Percentiles rank a stretch among this genome's conserved stretches.
phyloP scores from a whole-genome alignment of 2,113 vertebrate species.

The Hypomesus transpacificus region DNA sequence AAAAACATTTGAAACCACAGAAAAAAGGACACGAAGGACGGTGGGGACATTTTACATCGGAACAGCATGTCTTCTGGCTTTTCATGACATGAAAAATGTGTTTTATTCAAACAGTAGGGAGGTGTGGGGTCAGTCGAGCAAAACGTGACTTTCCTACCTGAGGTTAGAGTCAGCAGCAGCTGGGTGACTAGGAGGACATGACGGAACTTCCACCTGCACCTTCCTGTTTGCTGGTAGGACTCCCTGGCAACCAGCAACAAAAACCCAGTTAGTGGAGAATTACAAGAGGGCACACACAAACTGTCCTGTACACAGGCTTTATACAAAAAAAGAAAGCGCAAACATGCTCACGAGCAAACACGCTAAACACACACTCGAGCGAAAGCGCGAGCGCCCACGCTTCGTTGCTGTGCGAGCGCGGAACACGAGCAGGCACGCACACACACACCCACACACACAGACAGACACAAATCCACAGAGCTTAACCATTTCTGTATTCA shows the following conservation, averaged over 20 bases:
- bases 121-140: too few relatives aligned
- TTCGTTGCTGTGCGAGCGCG: not conserved
- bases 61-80: too few relatives aligned
- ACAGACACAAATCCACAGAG: conserved; percentile 1
- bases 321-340: not conserved
- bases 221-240: conserved; percentile 65
- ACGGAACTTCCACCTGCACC: conserved; percentile 80
- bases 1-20: too few relatives aligned
- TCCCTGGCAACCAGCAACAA: conserved; percentile 70
- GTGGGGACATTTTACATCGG: too few relatives aligned
- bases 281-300: not conserved
- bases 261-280: conserved; percentile 1
- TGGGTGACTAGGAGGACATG: conserved; percentile 64
- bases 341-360: not conserved
- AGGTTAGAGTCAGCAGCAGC: conserved; percentile 57
- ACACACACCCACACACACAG: conserved; percentile 14
- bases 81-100: too few relatives aligned
- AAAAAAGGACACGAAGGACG: too few relatives aligned
- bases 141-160: conserved; percentile 2
- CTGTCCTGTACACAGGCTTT: not conserved
- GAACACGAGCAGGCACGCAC: conserved; percentile 9
- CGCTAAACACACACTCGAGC: not conserved
- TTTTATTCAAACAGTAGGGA: too few relatives aligned
- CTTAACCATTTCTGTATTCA: conserved; percentile 33
- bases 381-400: not conserved